Evolutionary conservation across 2,888 invertebrate genomes (phyloP).

Genomic region (Ormyrus pomaceus): DNA sequence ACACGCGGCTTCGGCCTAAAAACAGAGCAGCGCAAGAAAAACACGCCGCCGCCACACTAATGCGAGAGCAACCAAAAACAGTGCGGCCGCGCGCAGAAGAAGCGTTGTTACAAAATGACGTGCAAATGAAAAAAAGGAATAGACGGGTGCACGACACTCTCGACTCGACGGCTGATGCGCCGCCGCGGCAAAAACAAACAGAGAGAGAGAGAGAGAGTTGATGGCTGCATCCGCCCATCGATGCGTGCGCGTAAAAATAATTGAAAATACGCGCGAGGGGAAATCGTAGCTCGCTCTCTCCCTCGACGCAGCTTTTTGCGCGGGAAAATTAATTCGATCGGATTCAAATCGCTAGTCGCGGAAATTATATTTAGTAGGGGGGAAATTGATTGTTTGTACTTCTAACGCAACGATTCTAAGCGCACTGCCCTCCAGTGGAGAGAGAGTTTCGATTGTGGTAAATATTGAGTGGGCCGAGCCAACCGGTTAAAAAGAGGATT

Average conservation of each 20-base stretch:
- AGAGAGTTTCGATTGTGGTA: no score
- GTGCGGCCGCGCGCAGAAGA: neutral
- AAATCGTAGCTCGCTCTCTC: no score
- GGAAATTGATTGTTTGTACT: no score
- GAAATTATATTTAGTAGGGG: no score
- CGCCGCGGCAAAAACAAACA: neutral
- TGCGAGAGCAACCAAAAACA: neutral
- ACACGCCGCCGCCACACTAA: neutral
- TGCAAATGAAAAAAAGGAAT: neutral
- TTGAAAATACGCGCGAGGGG: slow-evolving; percentile 6
- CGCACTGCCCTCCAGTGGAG: no score
- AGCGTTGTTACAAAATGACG: slow-evolving; percentile 3
- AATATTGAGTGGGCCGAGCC: no score
- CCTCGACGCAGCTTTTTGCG: neutral
- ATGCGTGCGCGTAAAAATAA: slow-evolving; percentile 16
- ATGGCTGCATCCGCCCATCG: slow-evolving; percentile 40
- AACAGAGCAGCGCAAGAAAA: neutral
- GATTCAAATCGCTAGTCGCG: neutral
- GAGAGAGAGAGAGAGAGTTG: slow-evolving; percentile 11
- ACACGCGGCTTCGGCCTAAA: no score
- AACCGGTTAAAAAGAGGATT: no score
- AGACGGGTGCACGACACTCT: no score
- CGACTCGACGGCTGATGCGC: no score
- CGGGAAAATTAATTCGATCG: slow-evolving; percentile 4
- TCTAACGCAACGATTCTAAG: no score